Evolutionary conservation across 2,113 vertebrate species (phyloP), one percentile per base, ranked within the genome.

Genomic region (Trogon melanurus): DNA sequence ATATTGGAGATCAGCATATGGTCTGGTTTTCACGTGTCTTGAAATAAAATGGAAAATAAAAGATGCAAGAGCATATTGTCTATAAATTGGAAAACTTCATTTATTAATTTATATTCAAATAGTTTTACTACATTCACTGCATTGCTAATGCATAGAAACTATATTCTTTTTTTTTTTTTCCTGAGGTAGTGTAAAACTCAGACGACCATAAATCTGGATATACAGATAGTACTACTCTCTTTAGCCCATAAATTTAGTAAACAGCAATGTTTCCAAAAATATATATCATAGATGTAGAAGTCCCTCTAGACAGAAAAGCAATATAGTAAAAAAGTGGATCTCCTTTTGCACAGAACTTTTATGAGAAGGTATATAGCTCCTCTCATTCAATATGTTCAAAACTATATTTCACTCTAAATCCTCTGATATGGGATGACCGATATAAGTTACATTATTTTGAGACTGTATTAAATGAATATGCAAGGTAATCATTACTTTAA

Each of bases 191-290:
- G 16, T 84, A 83, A 65, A 80, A 57, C 41, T 61, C 62, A 38
- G 29, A 60, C 69, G 79, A 85, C 61, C 89, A 36, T 91, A 54
- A 64, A 94, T 95, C 80, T 94, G 26, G 29, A 23, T 34, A 67
- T 62, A 50, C 48, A 41, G 27, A 27, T 76, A 92, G 72, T 50
- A 64, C 91, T 74, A 67, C 32, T 85, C 67, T 79, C 91, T 91
- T 65, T 48, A 81, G 81, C 66, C 66, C 92, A 96, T 98, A 96
- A 98, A 97, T 97, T 76, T 74, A 91, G 65, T 82, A 76, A 91
- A 88, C 84, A 93, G 91, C 76, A 80, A 88, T 81, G 78, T 90
- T 95, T 95, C 95, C 2, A 9, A 95, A 97, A 94, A 97, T 88
- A 93, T 60, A 61, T 94, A 78, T 88, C n/a, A 65, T 38, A 96